Evolutionary conservation across 1,140 invertebrate species (phyloP), one percentile per base, ranked within the genome.

Genomic region (Aphidius ervi): DNA sequence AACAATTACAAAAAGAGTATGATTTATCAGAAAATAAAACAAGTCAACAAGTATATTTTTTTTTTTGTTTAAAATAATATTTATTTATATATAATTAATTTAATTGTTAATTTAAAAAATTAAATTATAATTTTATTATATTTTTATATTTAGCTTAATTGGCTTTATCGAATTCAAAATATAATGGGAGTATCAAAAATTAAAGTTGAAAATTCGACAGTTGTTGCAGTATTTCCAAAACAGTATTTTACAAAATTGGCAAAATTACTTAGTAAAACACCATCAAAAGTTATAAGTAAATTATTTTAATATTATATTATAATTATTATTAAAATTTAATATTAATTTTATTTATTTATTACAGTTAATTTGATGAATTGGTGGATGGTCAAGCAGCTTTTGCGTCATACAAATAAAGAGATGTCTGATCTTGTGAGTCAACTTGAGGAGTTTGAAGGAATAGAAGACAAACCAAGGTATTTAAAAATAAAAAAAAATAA

Each of bases 211-310:
- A 23, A 46, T 7, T 47, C 56, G 40, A 46, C 46, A 57, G n/a
- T 57, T 16, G 39, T 57, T 47, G 43, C 45, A 37, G 9, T 46
- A 37, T 5, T 46, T 37, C 9, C 45, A 31, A 39, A 10, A 23
- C 23, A 57, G 6, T 57, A 57, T 39, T 57, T 57, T 46, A 5
- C 47, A 16, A 37, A 37, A 46, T 57, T 57, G 40, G 16, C 23
- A 1, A 4, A 47, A 16, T 16, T 57, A 6, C 16, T 57, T 9
- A 37, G 39, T 9, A 20, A 37, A 23, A 57, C 56, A 39, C 45
- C 56, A 9, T 2, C 37, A 9, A 45, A 46, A 57, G 45, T 39
- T 46, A 47, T 57, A 37, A 46, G 56, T 57, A 57, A 48, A n/a
- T 41, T 54, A 16, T 6, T 10, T 41, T 7, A 40, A n/a, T 42